Conservation (phyloP, 2,797 vertebrate genomes). For the Ptychobarbus kaznakovi region DNA sequence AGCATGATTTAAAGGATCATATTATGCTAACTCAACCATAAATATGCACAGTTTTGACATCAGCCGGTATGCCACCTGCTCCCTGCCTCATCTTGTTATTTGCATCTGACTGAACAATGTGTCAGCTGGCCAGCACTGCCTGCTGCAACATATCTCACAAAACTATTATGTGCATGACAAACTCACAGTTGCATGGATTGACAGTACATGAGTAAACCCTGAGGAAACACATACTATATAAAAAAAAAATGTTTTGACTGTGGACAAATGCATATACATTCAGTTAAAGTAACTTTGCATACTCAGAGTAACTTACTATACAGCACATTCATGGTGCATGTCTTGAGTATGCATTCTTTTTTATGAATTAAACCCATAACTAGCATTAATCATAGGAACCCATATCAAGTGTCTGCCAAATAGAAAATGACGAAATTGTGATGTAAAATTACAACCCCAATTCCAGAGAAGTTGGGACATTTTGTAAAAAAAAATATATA, state of each 20-base stretch:
- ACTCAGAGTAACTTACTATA: neutral
- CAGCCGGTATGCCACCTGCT: conserved; percentile 55
- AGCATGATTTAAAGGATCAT: conserved; percentile 1
- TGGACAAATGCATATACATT: neutral
- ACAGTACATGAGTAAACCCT: no score
- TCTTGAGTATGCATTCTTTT: neutral
- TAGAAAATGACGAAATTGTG: neutral
- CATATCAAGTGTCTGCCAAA: neutral
- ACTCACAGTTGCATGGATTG: neutral
- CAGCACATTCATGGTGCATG: neutral
- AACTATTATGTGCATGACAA: neutral
- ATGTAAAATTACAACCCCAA: neutral
- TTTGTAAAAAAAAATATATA: no score
- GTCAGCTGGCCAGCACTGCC: conserved; percentile 58
- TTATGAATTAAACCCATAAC: neutral
- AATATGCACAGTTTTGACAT: neutral
- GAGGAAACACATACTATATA: neutral
- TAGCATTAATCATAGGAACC: neutral
- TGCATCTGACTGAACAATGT: conserved; percentile 59
- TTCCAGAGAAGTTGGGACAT: no score
- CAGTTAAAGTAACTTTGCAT: neutral
- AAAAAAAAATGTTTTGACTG: neutral
- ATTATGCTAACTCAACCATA: conserved; percentile 5
- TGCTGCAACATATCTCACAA: neutral
- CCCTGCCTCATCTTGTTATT: conserved; percentile 63